A percentile compares a stretch with the other conserved stretches of the same genome.
These are phyloP conservation scores for Erythrocercus mccallii DNA, from an alignment of 2,113 vertebrate genomes.

Conservation along the genomic window DNA sequence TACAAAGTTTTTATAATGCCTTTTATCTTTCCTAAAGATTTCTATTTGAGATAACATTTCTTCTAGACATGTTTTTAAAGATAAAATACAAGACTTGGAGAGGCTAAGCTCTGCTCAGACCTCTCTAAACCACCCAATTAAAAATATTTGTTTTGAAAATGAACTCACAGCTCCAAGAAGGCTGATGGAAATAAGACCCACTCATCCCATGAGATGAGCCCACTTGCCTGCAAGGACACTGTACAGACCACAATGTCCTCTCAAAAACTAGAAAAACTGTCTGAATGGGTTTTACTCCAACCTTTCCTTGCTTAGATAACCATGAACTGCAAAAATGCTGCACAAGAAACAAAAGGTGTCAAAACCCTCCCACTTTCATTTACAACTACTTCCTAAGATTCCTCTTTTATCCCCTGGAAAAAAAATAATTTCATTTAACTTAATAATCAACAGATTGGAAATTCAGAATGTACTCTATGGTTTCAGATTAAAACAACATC, in stretches of 20 bases:
- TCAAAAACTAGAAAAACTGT: neutral
- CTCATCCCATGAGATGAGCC: neutral
- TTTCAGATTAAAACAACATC: neutral
- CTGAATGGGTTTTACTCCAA: neutral
- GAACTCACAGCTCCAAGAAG: neutral
- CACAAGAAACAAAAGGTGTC: neutral
- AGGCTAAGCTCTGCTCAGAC: neutral
- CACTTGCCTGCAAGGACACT: rapidly evolving
- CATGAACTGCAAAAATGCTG: neutral
- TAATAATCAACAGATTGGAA: neutral
- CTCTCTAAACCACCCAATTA: neutral
- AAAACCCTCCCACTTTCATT: rapidly evolving
- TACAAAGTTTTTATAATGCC: neutral
- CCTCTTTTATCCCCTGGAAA: neutral
- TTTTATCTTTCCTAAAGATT: neutral
- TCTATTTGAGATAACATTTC: neutral
- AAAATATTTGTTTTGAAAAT: neutral
- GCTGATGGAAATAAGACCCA: neutral
- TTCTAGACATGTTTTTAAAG: neutral
- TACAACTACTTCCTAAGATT: neutral
- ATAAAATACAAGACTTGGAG: neutral
- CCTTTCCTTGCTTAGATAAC: neutral
- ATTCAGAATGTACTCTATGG: neutral
- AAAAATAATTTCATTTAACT: neutral
- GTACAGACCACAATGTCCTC: neutral